Conservation (phyloP, 2,888 invertebrate species). For the Eupithecia subfuscata region DNA sequence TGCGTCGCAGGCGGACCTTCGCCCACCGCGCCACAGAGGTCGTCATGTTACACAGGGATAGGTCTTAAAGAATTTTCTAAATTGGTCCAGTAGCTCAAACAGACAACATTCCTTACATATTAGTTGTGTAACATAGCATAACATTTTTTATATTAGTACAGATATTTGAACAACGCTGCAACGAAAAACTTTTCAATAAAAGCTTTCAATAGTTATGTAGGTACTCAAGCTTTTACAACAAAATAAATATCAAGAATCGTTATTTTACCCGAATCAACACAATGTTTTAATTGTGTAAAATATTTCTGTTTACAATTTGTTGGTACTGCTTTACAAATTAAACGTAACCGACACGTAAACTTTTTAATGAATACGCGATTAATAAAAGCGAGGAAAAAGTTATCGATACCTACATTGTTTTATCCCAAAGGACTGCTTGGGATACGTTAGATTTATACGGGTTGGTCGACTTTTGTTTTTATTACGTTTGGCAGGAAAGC, state of each 20-base stretch:
- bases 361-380: constrained; percentile 32
- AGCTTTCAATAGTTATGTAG: neutral
- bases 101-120: neutral
- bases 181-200: neutral
- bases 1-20: too few relatives aligned
- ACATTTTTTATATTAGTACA: neutral
- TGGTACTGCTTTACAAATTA: constrained; percentile 3
- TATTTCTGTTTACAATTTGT: neutral
- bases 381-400: constrained; percentile 23
- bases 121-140: neutral
- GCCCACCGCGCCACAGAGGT: too few relatives aligned
- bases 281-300: neutral
- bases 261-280: neutral
- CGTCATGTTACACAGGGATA: too few relatives aligned
- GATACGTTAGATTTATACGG: constrained; percentile 16
- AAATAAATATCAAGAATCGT: neutral
- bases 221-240: neutral
- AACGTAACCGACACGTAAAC: constrained; percentile 22
- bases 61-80: too few relatives aligned
- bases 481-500: constrained; percentile 3
- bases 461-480: constrained; percentile 3
- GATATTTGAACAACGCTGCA: neutral
- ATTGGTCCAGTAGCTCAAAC: neutral
- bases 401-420: constrained; percentile 22
- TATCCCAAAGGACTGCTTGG: constrained; percentile 17